A percentile compares a stretch with the other conserved stretches of the same genome.
Conservation (phyloP, 1,140 invertebrate genomes). For the Caerostris extrusa region DNA sequence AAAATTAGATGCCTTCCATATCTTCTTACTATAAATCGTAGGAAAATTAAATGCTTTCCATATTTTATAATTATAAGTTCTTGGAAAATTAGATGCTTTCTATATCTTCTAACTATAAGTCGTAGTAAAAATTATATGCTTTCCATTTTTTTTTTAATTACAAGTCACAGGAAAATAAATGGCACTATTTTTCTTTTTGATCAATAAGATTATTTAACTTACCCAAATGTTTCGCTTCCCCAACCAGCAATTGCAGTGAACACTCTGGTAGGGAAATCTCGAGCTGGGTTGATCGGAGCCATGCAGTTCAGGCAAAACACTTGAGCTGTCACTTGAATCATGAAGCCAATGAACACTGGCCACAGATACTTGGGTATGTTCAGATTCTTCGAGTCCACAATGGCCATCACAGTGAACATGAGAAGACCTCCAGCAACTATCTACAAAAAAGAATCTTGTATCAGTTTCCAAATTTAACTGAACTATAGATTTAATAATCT, state of each 20-base stretch:
- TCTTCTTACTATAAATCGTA: too few species aligned
- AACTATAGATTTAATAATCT: too few species aligned
- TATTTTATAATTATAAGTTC: too few species aligned
- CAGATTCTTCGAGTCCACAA: constrained; percentile 84
- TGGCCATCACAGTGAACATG: constrained; percentile 83
- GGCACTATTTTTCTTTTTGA: neutral
- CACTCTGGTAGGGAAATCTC: constrained; percentile 85
- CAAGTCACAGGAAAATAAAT: neutral
- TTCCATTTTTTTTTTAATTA: too few species aligned
- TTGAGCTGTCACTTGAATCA: constrained; percentile 84
- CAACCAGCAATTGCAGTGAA: constrained; percentile 84
- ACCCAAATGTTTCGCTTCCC: constrained; percentile 84
- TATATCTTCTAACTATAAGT: too few species aligned
- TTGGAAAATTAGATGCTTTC: too few species aligned
- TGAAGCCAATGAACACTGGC: constrained; percentile 79
- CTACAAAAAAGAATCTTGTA: constrained; percentile 80
- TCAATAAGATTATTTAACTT: neutral
- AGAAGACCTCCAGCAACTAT: constrained; percentile 84
- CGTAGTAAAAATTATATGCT: too few species aligned
- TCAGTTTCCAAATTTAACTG: neutral
- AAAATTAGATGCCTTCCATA: too few species aligned
- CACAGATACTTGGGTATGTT: constrained; percentile 81
- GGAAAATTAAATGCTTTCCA: too few species aligned
- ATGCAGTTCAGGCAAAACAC: constrained; percentile 85
- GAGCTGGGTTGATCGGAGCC: constrained; percentile 86